Evolutionary conservation across 2,888 invertebrate genomes (phyloP).

Genomic region (Latheticus oryzae): DNA sequence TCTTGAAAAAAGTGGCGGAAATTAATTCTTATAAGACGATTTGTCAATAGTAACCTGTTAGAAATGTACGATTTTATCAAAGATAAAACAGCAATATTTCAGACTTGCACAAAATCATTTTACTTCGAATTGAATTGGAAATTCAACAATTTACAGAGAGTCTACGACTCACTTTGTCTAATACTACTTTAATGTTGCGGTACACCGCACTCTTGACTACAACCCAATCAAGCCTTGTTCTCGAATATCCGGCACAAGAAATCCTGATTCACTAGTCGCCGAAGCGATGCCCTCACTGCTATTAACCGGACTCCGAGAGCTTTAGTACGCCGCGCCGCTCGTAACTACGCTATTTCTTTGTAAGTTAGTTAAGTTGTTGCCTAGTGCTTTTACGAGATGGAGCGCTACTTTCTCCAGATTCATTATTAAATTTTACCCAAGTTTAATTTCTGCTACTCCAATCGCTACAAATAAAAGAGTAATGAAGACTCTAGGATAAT

Average conservation of each 20-base stretch:
- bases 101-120: slow-evolving; percentile 1
- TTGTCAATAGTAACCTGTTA: slow-evolving; percentile 13
- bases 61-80: too few species aligned
- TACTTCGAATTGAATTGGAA: background rate
- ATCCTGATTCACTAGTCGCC: slow-evolving; percentile 31
- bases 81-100: too few species aligned
- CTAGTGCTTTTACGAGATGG: slow-evolving; percentile 32
- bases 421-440: slow-evolving; percentile 32
- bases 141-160: slow-evolving; percentile 10
- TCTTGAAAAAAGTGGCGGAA: too few species aligned
- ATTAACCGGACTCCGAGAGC: slow-evolving; percentile 42
- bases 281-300: slow-evolving; percentile 37
- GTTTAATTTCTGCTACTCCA: slow-evolving; percentile 27
- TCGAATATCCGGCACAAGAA: slow-evolving; percentile 29
- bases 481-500: too few species aligned
- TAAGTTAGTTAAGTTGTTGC: slow-evolving; percentile 39
- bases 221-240: slow-evolving; percentile 29
- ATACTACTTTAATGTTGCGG: slow-evolving; percentile 30
- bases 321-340: slow-evolving; percentile 30
- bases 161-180: slow-evolving; percentile 22
- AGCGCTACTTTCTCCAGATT: slow-evolving; percentile 24
- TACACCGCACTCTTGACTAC: slow-evolving; percentile 30
- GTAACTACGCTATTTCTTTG: slow-evolving; percentile 39
- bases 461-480: slow-evolving; percentile 9
- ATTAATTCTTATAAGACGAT: slow-evolving; percentile 16